Evolutionary conservation across 1,140 invertebrate species (phyloP), one percentile per base, ranked within the genome.

Genomic region (Holcopasites calliopsidis): DNA sequence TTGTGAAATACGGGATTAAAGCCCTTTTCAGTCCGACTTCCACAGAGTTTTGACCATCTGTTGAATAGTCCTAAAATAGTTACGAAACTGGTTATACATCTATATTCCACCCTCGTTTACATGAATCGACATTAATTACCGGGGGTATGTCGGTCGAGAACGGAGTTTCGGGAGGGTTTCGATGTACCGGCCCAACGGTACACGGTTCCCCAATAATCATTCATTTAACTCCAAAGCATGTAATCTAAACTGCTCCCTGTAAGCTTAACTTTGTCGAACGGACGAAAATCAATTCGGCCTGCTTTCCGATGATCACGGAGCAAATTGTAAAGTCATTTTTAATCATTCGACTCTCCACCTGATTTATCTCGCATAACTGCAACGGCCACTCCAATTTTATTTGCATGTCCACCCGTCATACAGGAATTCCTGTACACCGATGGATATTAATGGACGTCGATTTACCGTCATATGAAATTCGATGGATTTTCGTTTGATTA

Each of bases 291-390:
- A 66, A 47, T 35, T 65, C 49, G 18, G 28, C 38, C 26, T n/a
- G 16, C 13, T 50, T 3, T 18, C 47, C 52, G 10, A 4, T 33
- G 33, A 1, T 47, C n/a, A n/a, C n/a, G n/a, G n/a, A n/a, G n/a
- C n/a, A n/a, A n/a, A n/a, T n/a, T n/a, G n/a, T n/a, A 11, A n/a
- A 50, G 47, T 26, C 31, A 65, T 65, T 65, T 65, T 50, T 62
- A 18, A 57, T 69, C 38, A 52, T 44, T n/a, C 6, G 16, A n/a
- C 6, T n/a, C 7, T 62, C 23, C 28, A 13, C 4, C 60, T 13
- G 2, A 8, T 28, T 8, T 8, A 18, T 23, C 21, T 16, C 21
- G 23, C 8, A 28, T 11, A 21, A 21, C 31, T 21, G 11, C n/a
- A 38, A 60, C 38, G 35, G 16, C 33, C n/a, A 60, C 35, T 40